Evolutionary conservation across 2,113 vertebrate genomes (phyloP), one percentile per base, ranked within the genome.

Genomic region (Lanius ludovicianus): DNA sequence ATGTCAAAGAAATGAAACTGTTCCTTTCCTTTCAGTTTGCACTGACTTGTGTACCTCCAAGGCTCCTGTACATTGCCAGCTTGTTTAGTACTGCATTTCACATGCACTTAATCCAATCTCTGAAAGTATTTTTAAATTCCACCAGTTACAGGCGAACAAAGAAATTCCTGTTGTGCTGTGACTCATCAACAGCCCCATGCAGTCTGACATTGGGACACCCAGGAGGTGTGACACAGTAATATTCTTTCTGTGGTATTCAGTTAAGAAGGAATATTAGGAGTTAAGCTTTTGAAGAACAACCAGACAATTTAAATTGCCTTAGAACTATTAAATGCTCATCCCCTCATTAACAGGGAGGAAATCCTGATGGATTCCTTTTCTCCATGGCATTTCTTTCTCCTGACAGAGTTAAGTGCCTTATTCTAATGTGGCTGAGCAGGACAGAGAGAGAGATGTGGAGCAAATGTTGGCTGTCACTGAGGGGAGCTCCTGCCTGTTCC

Each of bases 101-200:
- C 33, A 15, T 7, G 5, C 25, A 35, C 13, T 81, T n/a, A 23
- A 47, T 63, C 19, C 35, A 74, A 9, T 35, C 65, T 23, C 25
- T 41, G 53, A n/a, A 90, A 50, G 3, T 47, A 4, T 28, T 89
- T 49, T 47, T 9, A 30, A 74, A 84, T 87, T 35, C 56, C 31
- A 22, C 11, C 24, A 23, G 15, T 55, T 63, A 19, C 10, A 31
- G 21, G 30, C 11, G 28, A 37, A 49, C 28, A 52, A 17, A 50
- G 27, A 35, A 55, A 78, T 47, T 81, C 30, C 41, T 56, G 49
- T 44, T 35, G 22, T 53, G 59, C 39, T 78, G 39, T 79, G 44
- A 8, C 49, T 63, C 57, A 16, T 65, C 20, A 5, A 0, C 35
- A 63, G 13, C 63, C 23, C 16, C 11, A 0, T 27, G 55, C 41